Evolutionary conservation across 1,140 invertebrate species (phyloP).

Genomic region (Homarus americanus): DNA sequence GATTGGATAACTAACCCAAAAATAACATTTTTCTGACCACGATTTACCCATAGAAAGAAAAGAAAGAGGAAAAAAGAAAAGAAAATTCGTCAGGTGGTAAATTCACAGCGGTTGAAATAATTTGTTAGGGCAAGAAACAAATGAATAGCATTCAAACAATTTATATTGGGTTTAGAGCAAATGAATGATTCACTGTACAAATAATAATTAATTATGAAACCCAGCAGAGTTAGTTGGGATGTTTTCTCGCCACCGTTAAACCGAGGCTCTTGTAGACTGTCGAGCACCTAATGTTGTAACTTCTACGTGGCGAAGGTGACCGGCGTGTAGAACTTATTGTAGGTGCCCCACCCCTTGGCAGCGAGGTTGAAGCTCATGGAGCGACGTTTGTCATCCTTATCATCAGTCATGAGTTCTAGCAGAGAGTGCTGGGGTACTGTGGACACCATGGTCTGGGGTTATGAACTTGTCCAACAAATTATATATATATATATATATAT

Average conservation of each 20-base stretch:
- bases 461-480: too few species aligned
- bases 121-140: conserved; percentile 26
- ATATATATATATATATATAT: too few species aligned
- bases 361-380: conserved; percentile 61
- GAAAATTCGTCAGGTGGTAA: background rate
- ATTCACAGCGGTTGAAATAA: conserved; percentile 16
- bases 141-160: conserved; percentile 17
- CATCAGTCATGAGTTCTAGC: background rate
- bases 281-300: background rate
- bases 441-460: background rate
- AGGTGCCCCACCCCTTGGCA: conserved; percentile 65
- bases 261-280: conserved; percentile 22
- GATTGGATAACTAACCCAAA: conserved; percentile 43
- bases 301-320: conserved; percentile 52
- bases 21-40: conserved; percentile 21
- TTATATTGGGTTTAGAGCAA: background rate
- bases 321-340: conserved; percentile 59
- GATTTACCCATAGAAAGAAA: conserved; percentile 34
- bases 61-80: too few species aligned
- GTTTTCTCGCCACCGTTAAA: background rate
- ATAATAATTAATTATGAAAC: background rate
- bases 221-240: background rate
- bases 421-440: conserved; percentile 29
- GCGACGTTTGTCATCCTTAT: conserved; percentile 34
- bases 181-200: conserved; percentile 46